These are phyloP conservation scores for Chloroceryle aenea DNA, from an alignment of 2,113 vertebrate species.

Conservation along the genomic window DNA sequence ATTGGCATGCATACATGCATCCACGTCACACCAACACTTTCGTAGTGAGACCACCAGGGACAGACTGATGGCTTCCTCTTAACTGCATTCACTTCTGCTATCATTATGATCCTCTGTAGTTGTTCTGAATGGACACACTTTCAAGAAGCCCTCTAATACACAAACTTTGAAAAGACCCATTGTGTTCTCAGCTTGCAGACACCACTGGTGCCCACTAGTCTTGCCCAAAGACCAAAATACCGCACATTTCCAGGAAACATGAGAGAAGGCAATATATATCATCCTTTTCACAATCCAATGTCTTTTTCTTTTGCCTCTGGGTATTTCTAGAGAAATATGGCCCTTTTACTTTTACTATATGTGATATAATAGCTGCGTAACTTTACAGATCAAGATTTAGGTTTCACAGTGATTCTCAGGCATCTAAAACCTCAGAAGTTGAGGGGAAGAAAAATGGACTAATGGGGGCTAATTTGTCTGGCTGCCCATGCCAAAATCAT, in stretches of 20 bases:
- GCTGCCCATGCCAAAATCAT: neutral
- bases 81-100: neutral
- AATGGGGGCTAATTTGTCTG: neutral
- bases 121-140: neutral
- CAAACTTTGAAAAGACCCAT: neutral
- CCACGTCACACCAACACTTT: neutral
- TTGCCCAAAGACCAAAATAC: neutral
- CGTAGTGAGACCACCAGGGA: neutral
- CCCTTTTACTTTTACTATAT: neutral
- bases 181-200: neutral
- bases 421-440: neutral
- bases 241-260: neutral
- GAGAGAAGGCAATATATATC: no score
- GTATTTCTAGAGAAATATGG: neutral
- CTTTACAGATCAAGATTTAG: neutral
- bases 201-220: neutral
- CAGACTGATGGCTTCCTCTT: neutral
- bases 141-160: neutral
- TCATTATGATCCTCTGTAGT: neutral
- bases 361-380: neutral
- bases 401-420: neutral
- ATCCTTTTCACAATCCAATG: neutral
- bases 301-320: neutral
- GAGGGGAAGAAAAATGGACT: neutral
- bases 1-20: rapidly evolving